Evolutionary conservation across 2,113 vertebrate species (phyloP).

Genomic region (Nesogale talazaci): DNA sequence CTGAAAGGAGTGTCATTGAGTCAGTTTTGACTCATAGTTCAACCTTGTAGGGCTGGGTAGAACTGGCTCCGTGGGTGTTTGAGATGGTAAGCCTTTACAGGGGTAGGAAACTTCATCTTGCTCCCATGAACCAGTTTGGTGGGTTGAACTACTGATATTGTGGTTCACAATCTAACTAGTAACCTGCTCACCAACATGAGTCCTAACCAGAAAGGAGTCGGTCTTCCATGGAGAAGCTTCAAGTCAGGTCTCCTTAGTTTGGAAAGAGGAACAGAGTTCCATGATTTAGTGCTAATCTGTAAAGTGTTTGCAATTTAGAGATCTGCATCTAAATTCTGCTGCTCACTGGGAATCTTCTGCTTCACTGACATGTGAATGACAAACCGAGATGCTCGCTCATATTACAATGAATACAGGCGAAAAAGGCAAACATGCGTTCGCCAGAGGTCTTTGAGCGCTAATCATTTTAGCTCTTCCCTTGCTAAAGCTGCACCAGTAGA

Average conservation of each 20-base stretch:
- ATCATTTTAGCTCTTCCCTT: constrained; percentile 46
- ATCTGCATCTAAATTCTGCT: constrained; percentile 35
- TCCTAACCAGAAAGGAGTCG: not conserved
- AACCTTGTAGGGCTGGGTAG: too few relatives aligned
- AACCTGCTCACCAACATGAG: too few relatives aligned
- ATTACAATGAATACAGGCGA: constrained; percentile 17
- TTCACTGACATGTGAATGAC: constrained; percentile 40
- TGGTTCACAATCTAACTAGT: too few relatives aligned
- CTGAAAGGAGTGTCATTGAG: not conserved
- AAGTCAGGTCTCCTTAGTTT: not conserved
- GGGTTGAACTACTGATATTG: too few relatives aligned
- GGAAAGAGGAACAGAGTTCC: constrained; percentile 26
- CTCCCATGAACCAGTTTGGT: too few relatives aligned
- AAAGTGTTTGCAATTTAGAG: constrained; percentile 67
- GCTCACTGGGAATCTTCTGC: constrained; percentile 45
- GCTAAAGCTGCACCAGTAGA: constrained; percentile 4
- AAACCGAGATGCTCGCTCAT: constrained; percentile 2
- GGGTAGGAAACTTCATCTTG: too few relatives aligned
- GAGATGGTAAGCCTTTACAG: too few relatives aligned
- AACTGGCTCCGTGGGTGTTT: too few relatives aligned
- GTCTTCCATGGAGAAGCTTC: not conserved
- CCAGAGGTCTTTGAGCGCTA: not conserved
- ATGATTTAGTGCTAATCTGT: constrained; percentile 47
- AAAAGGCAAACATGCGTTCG: constrained; percentile 1
- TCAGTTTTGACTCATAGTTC: too few relatives aligned